These are phyloP conservation scores for Entomyzon cyanotis DNA, from an alignment of 2,113 vertebrate genomes.

Conservation along the genomic window DNA sequence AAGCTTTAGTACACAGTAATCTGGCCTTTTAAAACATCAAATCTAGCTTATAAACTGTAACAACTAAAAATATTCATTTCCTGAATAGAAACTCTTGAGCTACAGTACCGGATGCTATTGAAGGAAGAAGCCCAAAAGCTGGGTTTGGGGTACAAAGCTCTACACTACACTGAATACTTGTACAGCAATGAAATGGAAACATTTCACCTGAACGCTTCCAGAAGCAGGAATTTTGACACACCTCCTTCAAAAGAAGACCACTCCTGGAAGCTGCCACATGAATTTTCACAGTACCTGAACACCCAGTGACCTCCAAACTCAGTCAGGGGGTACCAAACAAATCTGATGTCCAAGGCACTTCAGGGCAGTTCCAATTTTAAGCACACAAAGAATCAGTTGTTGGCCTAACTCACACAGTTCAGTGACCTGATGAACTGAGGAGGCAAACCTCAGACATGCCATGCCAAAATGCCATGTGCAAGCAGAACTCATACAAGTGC, in stretches of 20 bases:
- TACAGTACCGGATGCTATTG: neutral
- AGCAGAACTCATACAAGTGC: neutral
- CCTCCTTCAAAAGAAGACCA: neutral
- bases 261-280: fast-evolving
- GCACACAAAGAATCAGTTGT: neutral
- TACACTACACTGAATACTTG: neutral
- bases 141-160: neutral
- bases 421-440: neutral
- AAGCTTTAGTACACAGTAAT: neutral
- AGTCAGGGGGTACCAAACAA: neutral
- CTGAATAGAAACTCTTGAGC: neutral
- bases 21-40: neutral
- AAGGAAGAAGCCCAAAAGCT: neutral
- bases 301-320: neutral
- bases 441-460: neutral
- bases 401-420: neutral
- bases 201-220: neutral
- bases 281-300: neutral
- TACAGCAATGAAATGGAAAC: fast-evolving
- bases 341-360: neutral
- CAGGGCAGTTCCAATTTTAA: neutral
- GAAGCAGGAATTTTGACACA: neutral
- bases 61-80: neutral
- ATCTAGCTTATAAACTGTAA: neutral
- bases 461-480: neutral